A percentile compares a stretch with the other conserved stretches of the same genome.
Evolutionary conservation across 2,113 vertebrate genomes (phyloP).

Genomic region (Empidonax traillii): DNA sequence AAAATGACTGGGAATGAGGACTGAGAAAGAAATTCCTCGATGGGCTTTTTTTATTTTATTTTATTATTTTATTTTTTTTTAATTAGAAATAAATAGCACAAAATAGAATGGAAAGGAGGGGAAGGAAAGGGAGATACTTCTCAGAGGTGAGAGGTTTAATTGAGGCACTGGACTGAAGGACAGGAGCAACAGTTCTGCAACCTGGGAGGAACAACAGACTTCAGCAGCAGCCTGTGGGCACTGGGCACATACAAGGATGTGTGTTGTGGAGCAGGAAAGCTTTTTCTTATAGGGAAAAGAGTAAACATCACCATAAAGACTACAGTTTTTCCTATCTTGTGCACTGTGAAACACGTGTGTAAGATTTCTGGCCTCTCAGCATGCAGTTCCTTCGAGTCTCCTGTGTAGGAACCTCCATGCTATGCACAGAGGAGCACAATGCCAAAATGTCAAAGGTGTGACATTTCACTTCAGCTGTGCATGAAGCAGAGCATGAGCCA

Average conservation of each 20-base stretch:
- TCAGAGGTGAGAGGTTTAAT: neutral
- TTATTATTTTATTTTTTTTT: neutral
- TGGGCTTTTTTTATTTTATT: neutral
- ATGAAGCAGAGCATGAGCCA: neutral
- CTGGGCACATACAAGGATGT: fast-evolving
- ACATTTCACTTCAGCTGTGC: neutral
- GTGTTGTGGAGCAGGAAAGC: neutral
- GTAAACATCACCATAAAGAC: neutral
- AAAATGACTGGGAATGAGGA: neutral
- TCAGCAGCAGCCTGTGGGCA: neutral
- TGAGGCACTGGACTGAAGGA: neutral
- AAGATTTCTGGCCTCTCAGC: neutral
- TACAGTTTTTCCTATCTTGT: neutral
- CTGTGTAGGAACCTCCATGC: neutral
- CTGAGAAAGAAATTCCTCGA: neutral
- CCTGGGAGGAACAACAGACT: neutral
- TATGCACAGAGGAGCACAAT: neutral
- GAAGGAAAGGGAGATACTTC: neutral
- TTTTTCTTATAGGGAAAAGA: neutral
- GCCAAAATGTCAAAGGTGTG: fast-evolving
- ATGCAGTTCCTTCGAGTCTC: neutral
- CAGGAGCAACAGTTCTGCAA: neutral
- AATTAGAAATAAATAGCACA: neutral
- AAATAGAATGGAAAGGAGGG: neutral
- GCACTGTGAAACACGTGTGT: neutral